These are phyloP conservation scores for Rhincodon typus DNA, from an alignment of 2,797 vertebrate species.

Conservation along the genomic window DNA sequence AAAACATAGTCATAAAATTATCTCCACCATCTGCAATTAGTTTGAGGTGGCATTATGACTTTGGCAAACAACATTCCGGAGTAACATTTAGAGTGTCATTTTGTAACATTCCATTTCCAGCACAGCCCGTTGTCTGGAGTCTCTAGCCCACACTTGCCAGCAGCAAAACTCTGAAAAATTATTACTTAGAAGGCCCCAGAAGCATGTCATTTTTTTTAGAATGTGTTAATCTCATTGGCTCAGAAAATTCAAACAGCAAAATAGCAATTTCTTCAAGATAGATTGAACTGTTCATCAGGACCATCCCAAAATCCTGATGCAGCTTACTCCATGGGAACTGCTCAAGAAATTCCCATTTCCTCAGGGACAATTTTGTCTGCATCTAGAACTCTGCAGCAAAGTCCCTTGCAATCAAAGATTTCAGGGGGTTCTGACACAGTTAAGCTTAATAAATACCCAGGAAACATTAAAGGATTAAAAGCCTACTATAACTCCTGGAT, in stretches of 20 bases:
- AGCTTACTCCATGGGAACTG: too few species aligned
- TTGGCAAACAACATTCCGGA: background rate
- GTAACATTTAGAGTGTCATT: background rate
- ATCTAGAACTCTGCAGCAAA: too few species aligned
- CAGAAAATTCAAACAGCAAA: background rate
- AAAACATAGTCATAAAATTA: background rate
- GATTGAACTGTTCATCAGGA: too few species aligned
- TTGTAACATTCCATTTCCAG: background rate
- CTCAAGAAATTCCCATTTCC: too few species aligned
- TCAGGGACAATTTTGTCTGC: too few species aligned
- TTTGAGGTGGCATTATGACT: background rate
- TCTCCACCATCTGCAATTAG: background rate
- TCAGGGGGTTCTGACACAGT: too few species aligned
- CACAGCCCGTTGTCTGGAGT: background rate
- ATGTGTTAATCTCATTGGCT: background rate
- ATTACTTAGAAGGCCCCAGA: background rate
- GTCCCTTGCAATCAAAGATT: too few species aligned
- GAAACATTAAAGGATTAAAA: too few species aligned
- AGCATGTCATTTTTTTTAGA: background rate
- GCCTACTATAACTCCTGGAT: too few species aligned
- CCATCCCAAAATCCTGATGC: too few species aligned
- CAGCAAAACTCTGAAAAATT: background rate
- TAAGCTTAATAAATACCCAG: too few species aligned
- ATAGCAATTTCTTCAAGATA: too few species aligned
- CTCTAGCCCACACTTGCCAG: background rate